Percentiles rank a stretch among this genome's conserved stretches.
Evolutionary conservation across 2,797 vertebrate genomes (phyloP).

Genomic region (Clarias laeviceps): DNA sequence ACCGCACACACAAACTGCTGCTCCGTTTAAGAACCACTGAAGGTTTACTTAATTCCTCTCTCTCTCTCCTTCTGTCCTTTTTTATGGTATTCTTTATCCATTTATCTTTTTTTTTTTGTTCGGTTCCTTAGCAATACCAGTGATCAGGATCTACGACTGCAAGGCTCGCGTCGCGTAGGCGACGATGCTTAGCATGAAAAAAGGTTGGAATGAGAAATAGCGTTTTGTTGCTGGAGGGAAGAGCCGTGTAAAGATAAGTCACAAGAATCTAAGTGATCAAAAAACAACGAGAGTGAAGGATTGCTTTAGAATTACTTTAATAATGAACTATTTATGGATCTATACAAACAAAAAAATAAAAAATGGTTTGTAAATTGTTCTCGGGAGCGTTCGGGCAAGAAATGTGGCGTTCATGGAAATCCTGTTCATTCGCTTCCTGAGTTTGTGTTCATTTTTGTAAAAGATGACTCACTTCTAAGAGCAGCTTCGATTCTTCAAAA

Average conservation of each 20-base stretch:
- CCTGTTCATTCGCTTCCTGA: neutral
- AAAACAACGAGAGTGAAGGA: slow-evolving; percentile 57
- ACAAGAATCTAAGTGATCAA: slow-evolving; percentile 69
- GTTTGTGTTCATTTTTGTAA: neutral
- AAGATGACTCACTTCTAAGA: neutral
- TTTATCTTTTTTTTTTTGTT: slow-evolving; percentile 13
- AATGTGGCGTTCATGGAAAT: neutral
- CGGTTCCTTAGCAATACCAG: slow-evolving; percentile 59
- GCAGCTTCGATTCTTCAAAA: neutral
- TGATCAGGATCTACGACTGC: slow-evolving; percentile 64
- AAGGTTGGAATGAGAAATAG: slow-evolving; percentile 63
- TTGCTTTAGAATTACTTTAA: neutral
- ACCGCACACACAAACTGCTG: slow-evolving; percentile 39
- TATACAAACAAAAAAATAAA: neutral
- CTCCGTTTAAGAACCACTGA: slow-evolving; percentile 58
- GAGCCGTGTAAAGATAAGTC: slow-evolving; percentile 63
- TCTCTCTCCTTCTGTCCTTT: slow-evolving; percentile 24
- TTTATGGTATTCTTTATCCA: neutral
- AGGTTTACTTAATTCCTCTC: slow-evolving; percentile 17
- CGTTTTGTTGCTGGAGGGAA: slow-evolving; percentile 69
- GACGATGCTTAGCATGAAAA: slow-evolving; percentile 64
- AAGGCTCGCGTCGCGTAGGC: slow-evolving; percentile 69
- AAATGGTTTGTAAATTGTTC: neutral
- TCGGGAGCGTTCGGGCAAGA: neutral
- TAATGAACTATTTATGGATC: neutral